A percentile compares a stretch with the other conserved stretches of the same genome.
Conservation (phyloP, 2,113 vertebrate species). For the Oryzias curvinotus region DNA sequence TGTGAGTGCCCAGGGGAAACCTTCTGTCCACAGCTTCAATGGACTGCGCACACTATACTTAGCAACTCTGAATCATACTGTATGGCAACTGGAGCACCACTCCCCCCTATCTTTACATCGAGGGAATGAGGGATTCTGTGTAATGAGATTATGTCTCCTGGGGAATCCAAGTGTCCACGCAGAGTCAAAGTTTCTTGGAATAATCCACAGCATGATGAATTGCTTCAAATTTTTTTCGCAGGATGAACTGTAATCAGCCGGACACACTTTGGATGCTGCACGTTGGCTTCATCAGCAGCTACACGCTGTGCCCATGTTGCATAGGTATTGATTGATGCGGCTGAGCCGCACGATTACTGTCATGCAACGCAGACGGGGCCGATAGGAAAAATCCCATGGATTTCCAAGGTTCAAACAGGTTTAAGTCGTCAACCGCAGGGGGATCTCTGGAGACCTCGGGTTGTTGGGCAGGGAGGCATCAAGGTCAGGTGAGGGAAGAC, state of each 20-base stretch:
- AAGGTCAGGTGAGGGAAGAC: conserved; percentile 65
- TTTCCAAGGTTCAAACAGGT: conserved; percentile 66
- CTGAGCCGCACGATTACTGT: conserved; percentile 51
- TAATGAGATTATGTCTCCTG: conserved; percentile 56
- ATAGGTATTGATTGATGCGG: conserved; percentile 65
- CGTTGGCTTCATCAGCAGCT: conserved; percentile 50
- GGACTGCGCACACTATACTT: conserved; percentile 51
- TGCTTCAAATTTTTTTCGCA: conserved; percentile 29
- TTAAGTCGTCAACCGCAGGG: conserved; percentile 73
- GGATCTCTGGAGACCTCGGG: conserved; percentile 34
- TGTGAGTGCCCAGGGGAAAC: conserved; percentile 50
- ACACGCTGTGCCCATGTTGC: conserved; percentile 45
- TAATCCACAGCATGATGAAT: conserved; percentile 65
- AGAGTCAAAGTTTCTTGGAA: conserved; percentile 48
- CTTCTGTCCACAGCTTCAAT: conserved; percentile 57
- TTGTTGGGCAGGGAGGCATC: conserved; percentile 55
- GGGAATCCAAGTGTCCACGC: conserved; percentile 46
- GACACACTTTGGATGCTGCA: conserved; percentile 45
- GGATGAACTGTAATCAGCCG: conserved; percentile 47
- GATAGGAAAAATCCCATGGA: conserved; percentile 66
- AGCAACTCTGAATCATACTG: conserved; percentile 38
- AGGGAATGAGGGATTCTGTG: conserved; percentile 58
- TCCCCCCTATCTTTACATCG: conserved; percentile 40
- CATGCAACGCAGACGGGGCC: conserved; percentile 57
- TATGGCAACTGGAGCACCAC: conserved; percentile 41